phyloP scores from a whole-genome alignment of 2,113 vertebrate species.

The Zingel zingel region DNA sequence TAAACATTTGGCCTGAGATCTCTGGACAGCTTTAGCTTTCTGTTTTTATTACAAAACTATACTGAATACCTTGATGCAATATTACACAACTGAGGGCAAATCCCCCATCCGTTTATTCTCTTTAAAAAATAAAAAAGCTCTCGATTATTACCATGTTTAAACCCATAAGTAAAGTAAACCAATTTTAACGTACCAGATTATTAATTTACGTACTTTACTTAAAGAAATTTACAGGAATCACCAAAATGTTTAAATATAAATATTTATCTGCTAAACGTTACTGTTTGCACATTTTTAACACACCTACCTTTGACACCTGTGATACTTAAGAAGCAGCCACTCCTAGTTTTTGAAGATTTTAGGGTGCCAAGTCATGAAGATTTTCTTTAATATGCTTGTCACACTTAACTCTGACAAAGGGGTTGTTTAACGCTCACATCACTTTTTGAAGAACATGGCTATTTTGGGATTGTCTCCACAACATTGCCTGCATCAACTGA shows the following conservation, averaged over 20 bases:
- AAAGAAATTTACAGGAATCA: constrained; percentile 21
- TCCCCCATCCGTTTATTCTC: constrained; percentile 42
- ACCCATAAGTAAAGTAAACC: constrained; percentile 40
- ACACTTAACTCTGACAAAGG: constrained; percentile 29
- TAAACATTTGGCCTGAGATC: constrained; percentile 56
- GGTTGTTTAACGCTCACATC: constrained; percentile 46
- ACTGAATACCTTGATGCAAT: constrained; percentile 76
- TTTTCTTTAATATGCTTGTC: constrained; percentile 45
- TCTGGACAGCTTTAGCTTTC: constrained; percentile 69
- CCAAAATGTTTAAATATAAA: constrained; percentile 50
- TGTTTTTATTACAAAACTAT: constrained; percentile 59
- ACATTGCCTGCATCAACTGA: constrained; percentile 86
- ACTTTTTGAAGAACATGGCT: constrained; percentile 63
- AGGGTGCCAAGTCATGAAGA: constrained; percentile 50
- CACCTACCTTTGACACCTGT: constrained; percentile 62
- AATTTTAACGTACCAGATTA: constrained; percentile 24
- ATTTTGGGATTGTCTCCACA: constrained; percentile 68
- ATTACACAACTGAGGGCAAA: constrained; percentile 57
- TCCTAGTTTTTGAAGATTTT: constrained; percentile 60
- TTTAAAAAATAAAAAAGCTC: constrained; percentile 46
- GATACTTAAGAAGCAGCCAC: constrained; percentile 43
- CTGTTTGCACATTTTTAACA: constrained; percentile 50
- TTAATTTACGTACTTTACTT: constrained; percentile 51
- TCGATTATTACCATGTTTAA: constrained; percentile 38
- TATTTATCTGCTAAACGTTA: constrained; percentile 43